phyloP scores from a whole-genome alignment of 2,113 vertebrate species.

The Catharus bicknelli region DNA sequence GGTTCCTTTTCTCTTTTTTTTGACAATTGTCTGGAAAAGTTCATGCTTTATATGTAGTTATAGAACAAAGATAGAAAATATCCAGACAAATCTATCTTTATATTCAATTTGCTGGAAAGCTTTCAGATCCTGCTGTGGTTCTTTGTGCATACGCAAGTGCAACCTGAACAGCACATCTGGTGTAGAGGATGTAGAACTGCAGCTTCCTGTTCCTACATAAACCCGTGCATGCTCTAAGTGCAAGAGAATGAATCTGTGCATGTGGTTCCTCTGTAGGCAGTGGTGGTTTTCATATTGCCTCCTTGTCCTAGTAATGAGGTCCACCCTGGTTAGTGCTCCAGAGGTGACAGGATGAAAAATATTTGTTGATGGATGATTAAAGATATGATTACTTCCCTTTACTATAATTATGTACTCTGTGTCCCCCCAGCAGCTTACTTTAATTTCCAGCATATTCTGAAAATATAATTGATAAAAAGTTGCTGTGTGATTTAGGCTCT shows the following conservation, averaged over 20 bases:
- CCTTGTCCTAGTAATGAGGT: background rate
- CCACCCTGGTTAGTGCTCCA: background rate
- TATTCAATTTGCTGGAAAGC: background rate
- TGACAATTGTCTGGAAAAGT: background rate
- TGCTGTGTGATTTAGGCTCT: background rate
- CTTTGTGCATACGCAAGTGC: fast-evolving
- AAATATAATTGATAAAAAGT: constrained; percentile 47
- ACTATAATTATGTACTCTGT: background rate
- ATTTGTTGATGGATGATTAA: background rate
- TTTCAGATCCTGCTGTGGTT: background rate
- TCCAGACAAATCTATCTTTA: background rate
- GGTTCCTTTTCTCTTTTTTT: background rate
- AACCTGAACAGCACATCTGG: background rate
- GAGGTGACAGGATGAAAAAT: constrained; percentile 2
- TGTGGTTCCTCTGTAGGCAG: background rate
- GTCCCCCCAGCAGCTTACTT: background rate
- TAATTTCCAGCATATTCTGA: constrained; percentile 12
- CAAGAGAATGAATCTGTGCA: background rate
- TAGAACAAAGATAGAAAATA: background rate
- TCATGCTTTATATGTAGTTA: background rate
- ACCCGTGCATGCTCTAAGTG: background rate
- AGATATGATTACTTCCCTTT: background rate
- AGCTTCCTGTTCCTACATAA: background rate
- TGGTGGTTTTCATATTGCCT: background rate
- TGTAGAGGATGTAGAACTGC: background rate